Evolutionary conservation across 2,113 vertebrate genomes (phyloP).

Genomic region (Neotoma lepida): DNA sequence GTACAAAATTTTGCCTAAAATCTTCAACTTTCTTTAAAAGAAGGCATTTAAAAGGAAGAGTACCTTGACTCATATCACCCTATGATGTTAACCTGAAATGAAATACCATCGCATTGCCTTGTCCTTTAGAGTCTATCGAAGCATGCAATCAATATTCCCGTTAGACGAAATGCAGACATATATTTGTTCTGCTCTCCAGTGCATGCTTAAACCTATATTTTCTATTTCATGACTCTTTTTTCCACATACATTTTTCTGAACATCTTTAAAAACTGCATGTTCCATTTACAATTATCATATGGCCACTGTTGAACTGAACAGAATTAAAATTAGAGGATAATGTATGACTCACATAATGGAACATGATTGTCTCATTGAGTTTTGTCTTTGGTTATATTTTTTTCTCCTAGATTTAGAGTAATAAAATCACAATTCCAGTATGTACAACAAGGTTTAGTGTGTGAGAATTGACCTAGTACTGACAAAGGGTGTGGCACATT

Average conservation of each 20-base stretch:
- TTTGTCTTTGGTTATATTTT: not conserved
- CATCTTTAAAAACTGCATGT: slow-evolving; percentile 8
- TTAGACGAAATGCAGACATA: slow-evolving; percentile 42
- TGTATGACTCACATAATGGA: not conserved
- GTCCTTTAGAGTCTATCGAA: slow-evolving; percentile 61
- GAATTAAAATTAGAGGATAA: slow-evolving; percentile 31
- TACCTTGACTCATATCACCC: not conserved
- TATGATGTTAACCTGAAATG: slow-evolving; percentile 46
- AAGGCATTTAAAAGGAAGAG: slow-evolving; percentile 4
- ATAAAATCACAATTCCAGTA: not conserved
- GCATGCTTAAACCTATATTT: slow-evolving; percentile 36
- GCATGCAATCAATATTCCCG: slow-evolving; percentile 53
- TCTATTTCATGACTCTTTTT: slow-evolving; percentile 17
- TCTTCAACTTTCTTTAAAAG: slow-evolving; percentile 30
- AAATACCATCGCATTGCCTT: slow-evolving; percentile 1
- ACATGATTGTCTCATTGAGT: not conserved
- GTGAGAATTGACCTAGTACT: not conserved
- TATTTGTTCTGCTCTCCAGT: slow-evolving; percentile 42
- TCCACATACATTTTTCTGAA: not conserved
- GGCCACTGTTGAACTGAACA: not conserved
- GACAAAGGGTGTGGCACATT: not conserved
- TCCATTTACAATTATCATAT: slow-evolving; percentile 4
- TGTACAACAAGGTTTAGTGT: not conserved
- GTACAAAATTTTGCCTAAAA: not conserved
- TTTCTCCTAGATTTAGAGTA: not conserved